Conservation (phyloP, 1,140 invertebrate genomes). For the Lordiphosa clarofinis region DNA sequence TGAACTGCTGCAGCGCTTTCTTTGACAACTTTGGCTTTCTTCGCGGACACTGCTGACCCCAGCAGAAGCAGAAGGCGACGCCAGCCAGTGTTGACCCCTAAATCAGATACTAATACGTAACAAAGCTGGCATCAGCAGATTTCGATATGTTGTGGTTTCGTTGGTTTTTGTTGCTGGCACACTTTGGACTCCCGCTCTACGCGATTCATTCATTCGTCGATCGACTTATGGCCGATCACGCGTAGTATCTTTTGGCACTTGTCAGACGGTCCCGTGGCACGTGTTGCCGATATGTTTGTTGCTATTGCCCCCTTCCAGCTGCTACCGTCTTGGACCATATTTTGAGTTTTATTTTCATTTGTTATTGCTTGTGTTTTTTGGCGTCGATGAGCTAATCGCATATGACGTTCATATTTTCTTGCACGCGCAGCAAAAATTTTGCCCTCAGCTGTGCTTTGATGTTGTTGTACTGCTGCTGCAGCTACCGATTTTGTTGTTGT, state of each 20-base stretch:
- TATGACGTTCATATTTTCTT: constrained; percentile 63
- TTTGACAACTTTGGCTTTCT: constrained; percentile 48
- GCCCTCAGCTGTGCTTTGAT: constrained; percentile 46
- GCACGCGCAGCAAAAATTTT: constrained; percentile 62
- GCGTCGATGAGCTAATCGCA: constrained; percentile 69
- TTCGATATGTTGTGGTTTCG: constrained; percentile 17
- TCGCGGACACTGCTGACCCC: constrained; percentile 54
- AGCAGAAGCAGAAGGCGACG: constrained; percentile 58
- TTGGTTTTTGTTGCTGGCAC: constrained; percentile 7
- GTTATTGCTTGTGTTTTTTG: constrained; percentile 28
- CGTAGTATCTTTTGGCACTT: constrained; percentile 67
- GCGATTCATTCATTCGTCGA: constrained; percentile 76
- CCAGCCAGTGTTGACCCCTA: constrained; percentile 58
- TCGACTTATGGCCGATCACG: constrained; percentile 65
- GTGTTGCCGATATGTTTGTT: constrained; percentile 56
- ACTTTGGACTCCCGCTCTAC: constrained; percentile 40
- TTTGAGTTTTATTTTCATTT: constrained; percentile 20
- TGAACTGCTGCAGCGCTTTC: constrained; percentile 58
- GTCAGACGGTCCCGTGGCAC: constrained; percentile 50
- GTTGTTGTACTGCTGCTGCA: constrained; percentile 21
- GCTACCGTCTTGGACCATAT: constrained; percentile 37
- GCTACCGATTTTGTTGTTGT: constrained; percentile 11
- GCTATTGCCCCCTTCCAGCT: constrained; percentile 33
- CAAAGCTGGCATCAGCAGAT: constrained; percentile 38
- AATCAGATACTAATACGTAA: constrained; percentile 27